Base-by-base conservation (phyloP, 2,888 invertebrate genomes). In the Papilio elwesi region DNA sequence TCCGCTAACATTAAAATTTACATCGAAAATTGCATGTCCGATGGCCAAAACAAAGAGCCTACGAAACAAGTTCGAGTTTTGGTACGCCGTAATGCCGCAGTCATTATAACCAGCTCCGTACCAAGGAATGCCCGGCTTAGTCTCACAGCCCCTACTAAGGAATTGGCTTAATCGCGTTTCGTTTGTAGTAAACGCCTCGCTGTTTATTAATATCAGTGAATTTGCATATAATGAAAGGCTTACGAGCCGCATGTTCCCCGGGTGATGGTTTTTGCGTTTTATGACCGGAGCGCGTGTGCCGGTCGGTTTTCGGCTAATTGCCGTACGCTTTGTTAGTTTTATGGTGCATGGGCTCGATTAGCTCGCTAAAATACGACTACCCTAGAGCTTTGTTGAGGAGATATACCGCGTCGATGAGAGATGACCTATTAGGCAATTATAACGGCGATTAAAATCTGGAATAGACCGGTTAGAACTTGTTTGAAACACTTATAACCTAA, bases 211-310 rank as follows among this genome's bases (percentile, higher is more conserved):
- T 71, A 76, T 74, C 68, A 67, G 16, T 67, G 73, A 74, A 81
- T 82, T 82, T 82, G 78, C 81, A 82, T 82, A 74, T 81, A 82
- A 82, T 80, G 77, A 79, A 77, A 74, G 76, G 77, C 78, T 77
- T 72, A 74, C 74, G 62, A 72, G 76, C 78, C 74, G 78, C 80
- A 79, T 77, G 71, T 74, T 69, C 70, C 74, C 76, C 43, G 43
- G 76, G 57, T 64, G 70, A 67, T 57, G 73, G 79, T 79, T 78
- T 78, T 79, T 79, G 75, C 76, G 71, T 78, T 76, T 77, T 73
- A 78, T 71, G 74, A 76, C 71, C 51, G 66, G 15, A 57, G n/a
- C 48, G 71, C 38, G 16, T 62, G 47, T 16, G 66, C 51, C 38
- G 55, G 59, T 16, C 66, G 49, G 57, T 71, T 66, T 71, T 66